Base-by-base conservation (phyloP, 2,888 invertebrate genomes). In the Acanthosepion lycidas region DNA sequence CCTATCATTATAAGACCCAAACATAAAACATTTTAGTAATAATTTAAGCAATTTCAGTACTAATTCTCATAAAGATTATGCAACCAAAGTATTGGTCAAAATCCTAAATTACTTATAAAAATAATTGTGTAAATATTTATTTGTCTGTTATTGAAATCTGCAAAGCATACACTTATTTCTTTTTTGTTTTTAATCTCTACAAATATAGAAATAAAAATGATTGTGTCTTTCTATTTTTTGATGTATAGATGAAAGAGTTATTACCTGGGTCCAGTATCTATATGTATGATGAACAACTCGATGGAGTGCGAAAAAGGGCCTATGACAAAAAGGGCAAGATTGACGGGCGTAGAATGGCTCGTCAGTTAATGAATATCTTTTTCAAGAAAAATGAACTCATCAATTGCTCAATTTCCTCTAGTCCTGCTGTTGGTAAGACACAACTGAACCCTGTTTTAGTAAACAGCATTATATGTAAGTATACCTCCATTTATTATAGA, bases 341-440 rank as follows among this genome's bases (percentile, higher is more conserved):
- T n/a, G 93, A 93, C 53, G 93, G 93, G 48, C 93, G 93, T 18
- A 93, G 93, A 93, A 93, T 93, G 93, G 93, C 93, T n/a, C 49
- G 93, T 12, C 93, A 93, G 93, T 53, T 93, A 93, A 93, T 93
- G 93, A 93, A 93, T 93, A 93, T 93, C 12, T 93, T 93, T 53
- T 93, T 93, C 93, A 93, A 93, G 93, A 93, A 53, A 93, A 49
- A 93, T n/a, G 93, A 93, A 93, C 93, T 93, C 93, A 93, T 93
- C 93, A 93, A 93, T 49, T 93, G 93, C 53, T 93, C 93, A 93
- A 93, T 93, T 28, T 93, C 93, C 53, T 93, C 93, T 6, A 93
- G 93, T 49, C 93, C 93, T 28, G 93, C 93, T 51, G 93, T 53
- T 51, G 93, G 93, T 20, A 93, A 93, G 20, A 93, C 93, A 18